Evolutionary conservation across 2,888 invertebrate species (phyloP), one percentile per base, ranked within the genome.

Genomic region (Caenorhabditis uteleia): DNA sequence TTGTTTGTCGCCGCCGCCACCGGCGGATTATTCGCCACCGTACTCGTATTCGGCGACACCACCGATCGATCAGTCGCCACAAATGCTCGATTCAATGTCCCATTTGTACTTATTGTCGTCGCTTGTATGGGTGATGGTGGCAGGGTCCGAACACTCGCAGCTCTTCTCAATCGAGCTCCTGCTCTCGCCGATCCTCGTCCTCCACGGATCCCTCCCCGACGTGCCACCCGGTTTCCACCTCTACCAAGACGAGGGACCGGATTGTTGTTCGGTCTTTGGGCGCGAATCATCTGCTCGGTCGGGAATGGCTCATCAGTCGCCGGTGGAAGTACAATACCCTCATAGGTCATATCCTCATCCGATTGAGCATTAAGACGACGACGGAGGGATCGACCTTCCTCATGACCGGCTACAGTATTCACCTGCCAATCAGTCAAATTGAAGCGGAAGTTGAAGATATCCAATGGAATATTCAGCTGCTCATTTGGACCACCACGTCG

Each of bases 361-460:
- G n/a, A n/a, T n/a, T n/a, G n/a, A n/a, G n/a, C n/a, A n/a, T n/a
- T n/a, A n/a, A n/a, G n/a, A n/a, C n/a, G n/a, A n/a, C n/a, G n/a
- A n/a, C n/a, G 51, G 33, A n/a, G n/a, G n/a, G n/a, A n/a, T n/a
- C n/a, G n/a, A n/a, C n/a, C 21, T 39, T 31, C 14, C 20, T 38
- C 21, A 43, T 20, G 2, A 49, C 8, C 4, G 33, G 29, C 10
- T 25, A 2, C 16, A 50, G 25, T 23, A 12, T 44, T 51, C 6
- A 27, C 47, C 16, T 51, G 47, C 62, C 62, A 62, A 3, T 62
- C 62, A n/a, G 45, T 21, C 14, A 62, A 27, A 40, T 50, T 57
- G 39, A 62, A 62, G 27, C 51, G 45, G 51, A 51, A 62, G 1
- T 27, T 21, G 0, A 57, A 6, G 26, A 46, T 62, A 10, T 51